Evolutionary conservation across 1,140 invertebrate species (phyloP), one percentile per base, ranked within the genome.

Genomic region (Scaptomyza pallida): DNA sequence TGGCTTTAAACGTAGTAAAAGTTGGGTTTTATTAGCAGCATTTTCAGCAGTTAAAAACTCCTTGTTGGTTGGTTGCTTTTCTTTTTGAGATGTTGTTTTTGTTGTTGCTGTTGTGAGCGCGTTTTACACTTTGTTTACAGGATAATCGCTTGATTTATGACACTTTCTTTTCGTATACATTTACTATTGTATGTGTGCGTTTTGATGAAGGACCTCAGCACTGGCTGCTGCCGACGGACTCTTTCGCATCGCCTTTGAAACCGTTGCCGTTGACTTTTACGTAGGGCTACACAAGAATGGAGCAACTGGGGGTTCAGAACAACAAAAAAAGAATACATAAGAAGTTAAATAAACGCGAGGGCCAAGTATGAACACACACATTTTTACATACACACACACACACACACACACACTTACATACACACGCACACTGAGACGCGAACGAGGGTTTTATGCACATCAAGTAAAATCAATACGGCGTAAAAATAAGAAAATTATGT

Each of bases 71-170:
- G 71, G 45, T 50, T 59, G n/a, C n/a, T 55, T 44, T 54, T 70
- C 40, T 56, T 41, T 55, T 52, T 44, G 59, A 12, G 17, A 50
- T 56, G 33, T 51, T 73, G 37, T 45, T 61, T 19, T 6, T 57
- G 55, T 33, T 44, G 37, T 55, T 56, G 55, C 35, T 55, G 19
- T 56, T 56, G 37, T 55, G 41, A 54, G 50, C 62, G 69, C 81
- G 81, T 82, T 83, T 83, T 86, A 86, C 81, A 86, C 82, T 88
- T 86, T 88, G 81, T 88, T 86, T 86, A 86, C 81, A 88, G 81
- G 82, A 86, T 86, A 86, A 86, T 86, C 81, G 78, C 74, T 75
- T 82, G 72, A 85, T 86, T 88, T 85, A 88, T 82, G 81, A 86
- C 81, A 86, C 81, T 86, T 88, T 88, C 74, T 44, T 74, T 78